Evolutionary conservation across 2,888 invertebrate species (phyloP).

Genomic region (Tiliacea citrago): DNA sequence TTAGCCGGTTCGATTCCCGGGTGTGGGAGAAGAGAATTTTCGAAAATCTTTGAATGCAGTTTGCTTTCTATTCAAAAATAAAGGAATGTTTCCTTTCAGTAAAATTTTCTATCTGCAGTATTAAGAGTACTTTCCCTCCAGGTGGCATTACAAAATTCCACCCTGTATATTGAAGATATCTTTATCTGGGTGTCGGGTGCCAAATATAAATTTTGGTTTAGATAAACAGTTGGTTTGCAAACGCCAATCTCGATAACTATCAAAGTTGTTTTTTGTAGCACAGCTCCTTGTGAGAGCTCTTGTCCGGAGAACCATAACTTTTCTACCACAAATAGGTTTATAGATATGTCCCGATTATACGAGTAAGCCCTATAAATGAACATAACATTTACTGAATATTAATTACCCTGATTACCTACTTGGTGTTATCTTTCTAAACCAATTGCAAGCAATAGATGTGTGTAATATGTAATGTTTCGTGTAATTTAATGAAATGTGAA

Average conservation of each 20-base stretch:
- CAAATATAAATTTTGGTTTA: neutral
- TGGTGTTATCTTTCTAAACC: neutral
- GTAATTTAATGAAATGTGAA: too few species aligned
- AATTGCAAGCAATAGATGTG: neutral
- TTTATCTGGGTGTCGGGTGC: conserved; percentile 11
- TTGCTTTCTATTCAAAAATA: too few species aligned
- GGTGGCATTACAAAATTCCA: too few species aligned
- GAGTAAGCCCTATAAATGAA: neutral
- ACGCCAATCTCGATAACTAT: neutral
- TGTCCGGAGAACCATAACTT: neutral
- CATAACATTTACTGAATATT: neutral
- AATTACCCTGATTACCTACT: neutral
- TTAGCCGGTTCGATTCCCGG: too few species aligned
- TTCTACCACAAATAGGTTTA: neutral
- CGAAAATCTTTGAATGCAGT: too few species aligned
- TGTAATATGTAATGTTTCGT: too few species aligned
- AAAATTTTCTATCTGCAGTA: too few species aligned
- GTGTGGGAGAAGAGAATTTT: too few species aligned
- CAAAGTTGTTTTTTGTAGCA: neutral
- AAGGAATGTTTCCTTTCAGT: too few species aligned
- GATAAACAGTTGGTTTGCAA: neutral
- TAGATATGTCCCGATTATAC: neutral
- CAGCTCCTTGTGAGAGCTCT: neutral
- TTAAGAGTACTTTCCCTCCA: too few species aligned
- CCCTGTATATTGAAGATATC: conserved; percentile 43